A percentile compares a stretch with the other conserved stretches of the same genome.
Conservation (phyloP, 53 echinoderm and acorn worm species). For the Antedon mediterranea region DNA sequence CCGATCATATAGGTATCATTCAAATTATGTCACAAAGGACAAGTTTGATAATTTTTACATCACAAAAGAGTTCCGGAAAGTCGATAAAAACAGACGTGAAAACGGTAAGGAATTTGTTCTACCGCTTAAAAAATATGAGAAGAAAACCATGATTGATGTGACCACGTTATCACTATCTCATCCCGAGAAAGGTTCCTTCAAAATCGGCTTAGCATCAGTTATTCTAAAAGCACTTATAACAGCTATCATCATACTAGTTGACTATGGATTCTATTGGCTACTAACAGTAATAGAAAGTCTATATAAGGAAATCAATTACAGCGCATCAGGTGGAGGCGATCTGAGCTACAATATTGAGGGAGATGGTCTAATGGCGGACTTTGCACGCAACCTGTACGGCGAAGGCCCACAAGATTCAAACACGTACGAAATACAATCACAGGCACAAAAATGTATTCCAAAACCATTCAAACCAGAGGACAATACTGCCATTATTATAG, state of each 20-base stretch:
- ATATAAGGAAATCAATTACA: slow-evolving; percentile 47
- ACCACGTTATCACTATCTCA: slow-evolving; percentile 37
- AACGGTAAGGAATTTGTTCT: slow-evolving; percentile 25
- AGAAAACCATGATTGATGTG: slow-evolving; percentile 45
- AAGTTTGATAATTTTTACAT: slow-evolving; percentile 80
- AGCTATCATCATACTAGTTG: slow-evolving; percentile 44
- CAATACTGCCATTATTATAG: slow-evolving; percentile 35
- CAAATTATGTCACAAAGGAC: slow-evolving; percentile 72
- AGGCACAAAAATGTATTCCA: slow-evolving; percentile 61
- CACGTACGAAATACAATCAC: slow-evolving; percentile 41
- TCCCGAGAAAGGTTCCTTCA: slow-evolving; percentile 63
- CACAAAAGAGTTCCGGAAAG: slow-evolving; percentile 50
- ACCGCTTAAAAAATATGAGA: slow-evolving; percentile 74
- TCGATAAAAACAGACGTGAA: slow-evolving; percentile 41
- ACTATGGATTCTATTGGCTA: slow-evolving; percentile 65
- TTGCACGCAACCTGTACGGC: slow-evolving; percentile 34
- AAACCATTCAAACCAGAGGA: slow-evolving; percentile 32
- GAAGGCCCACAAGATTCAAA: slow-evolving; percentile 56
- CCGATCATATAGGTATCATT: slow-evolving; percentile 61
- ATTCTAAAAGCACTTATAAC: slow-evolving; percentile 65
- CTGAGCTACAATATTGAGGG: slow-evolving; percentile 46
- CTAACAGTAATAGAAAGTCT: slow-evolving; percentile 27
- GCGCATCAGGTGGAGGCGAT: slow-evolving; percentile 34
- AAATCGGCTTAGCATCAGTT: slow-evolving; percentile 52
- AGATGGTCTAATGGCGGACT: slow-evolving; percentile 32